Evolutionary conservation across 2,888 invertebrate species (phyloP), one percentile per base, ranked within the genome.

Genomic region (Conomelus anceps): DNA sequence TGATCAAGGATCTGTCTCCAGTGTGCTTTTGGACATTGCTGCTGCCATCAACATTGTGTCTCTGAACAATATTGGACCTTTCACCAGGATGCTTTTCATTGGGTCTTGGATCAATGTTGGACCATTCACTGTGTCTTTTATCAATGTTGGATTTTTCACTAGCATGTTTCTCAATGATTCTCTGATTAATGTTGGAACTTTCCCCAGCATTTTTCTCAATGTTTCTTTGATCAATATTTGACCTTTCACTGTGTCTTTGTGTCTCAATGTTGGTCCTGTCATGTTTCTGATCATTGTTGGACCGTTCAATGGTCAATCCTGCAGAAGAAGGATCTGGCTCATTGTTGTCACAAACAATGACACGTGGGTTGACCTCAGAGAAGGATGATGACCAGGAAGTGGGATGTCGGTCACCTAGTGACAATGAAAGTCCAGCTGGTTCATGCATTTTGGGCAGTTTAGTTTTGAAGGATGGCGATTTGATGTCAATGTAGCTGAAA

Each of bases 381-480:
- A 7, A 86, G 13, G 88, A 89, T 41, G 88, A 85, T 87, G 85
- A 86, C 88, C 29, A 88, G 88, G 89, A 88, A 34, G 29, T 88
- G 88, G 22, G 85, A 85, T 4, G 89, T 86, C 24, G 87, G 85
- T 26, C 89, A 89, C 92, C 92, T 89, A 92, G 91, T 87, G 89
- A 90, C 9, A 63, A 7, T 6, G 63, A 63, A 4, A 63, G 63
- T n/a, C 63, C 63, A 85, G 88, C 34, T 87, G 87, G 41, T 86
- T 89, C 91, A 22, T 90, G 89, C 88, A 91, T 91, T 85, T 90
- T 90, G 22, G 91, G 90, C 22, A 90, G 90, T 88, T 90, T 89
- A 63, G 90, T 92, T 63, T 91, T 92, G 88, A 92, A 92, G 89
- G 91, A 91, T 85, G 92, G 92, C n/a, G 91, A 91, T 29, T 91